Evolutionary conservation across 2,113 vertebrate species (phyloP), one percentile per base, ranked within the genome.

Genomic region (Pantherophis guttatus): DNA sequence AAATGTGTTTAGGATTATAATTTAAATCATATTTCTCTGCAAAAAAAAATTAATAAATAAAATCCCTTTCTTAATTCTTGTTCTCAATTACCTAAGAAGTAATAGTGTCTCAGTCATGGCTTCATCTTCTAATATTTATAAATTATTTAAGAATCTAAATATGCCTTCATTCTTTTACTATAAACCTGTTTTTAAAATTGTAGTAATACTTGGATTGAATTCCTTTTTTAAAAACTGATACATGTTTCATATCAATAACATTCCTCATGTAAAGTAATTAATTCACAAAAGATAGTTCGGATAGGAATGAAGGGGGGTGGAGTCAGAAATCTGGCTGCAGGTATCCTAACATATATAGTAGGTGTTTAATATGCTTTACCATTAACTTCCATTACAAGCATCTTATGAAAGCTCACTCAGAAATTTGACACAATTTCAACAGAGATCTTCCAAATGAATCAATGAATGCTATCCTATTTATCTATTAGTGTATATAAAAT

Each of bases 81-180:
- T 70, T 95, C 81, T 92, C 65, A 91, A 94, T 88, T 19, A 8
- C 86, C 86, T 8, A 94, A 90, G 86, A 29, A 62, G 7, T 12
- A 0, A 48, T 94, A 70, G 39, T 91, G 81, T 88, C 13, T 94
- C 86, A 24, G 1, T 62, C 57, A 90, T 48, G 1, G 90, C 57
- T 94, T 94, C 26, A 88, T 8, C 1, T 3, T 88, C 93, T 92
- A 59, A 58, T 52, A 93, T 93, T 65, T 1, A 85, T 13, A 4
- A 94, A 29, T 87, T 90, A 91, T 24, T 21, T 1, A 90, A 91
- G 8, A 90, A 23, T 88, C 94, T 87, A 93, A 52, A 81, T 89
- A 93, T 62, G 90, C 94, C 50, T 93, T 93, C 70, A 50, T 95
- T 96, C 59, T 97, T 97, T 97, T 97, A 96, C 90, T 96, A 97